Evolutionary conservation across 2,797 vertebrate species (phyloP).

Genomic region (Karalla daura): DNA sequence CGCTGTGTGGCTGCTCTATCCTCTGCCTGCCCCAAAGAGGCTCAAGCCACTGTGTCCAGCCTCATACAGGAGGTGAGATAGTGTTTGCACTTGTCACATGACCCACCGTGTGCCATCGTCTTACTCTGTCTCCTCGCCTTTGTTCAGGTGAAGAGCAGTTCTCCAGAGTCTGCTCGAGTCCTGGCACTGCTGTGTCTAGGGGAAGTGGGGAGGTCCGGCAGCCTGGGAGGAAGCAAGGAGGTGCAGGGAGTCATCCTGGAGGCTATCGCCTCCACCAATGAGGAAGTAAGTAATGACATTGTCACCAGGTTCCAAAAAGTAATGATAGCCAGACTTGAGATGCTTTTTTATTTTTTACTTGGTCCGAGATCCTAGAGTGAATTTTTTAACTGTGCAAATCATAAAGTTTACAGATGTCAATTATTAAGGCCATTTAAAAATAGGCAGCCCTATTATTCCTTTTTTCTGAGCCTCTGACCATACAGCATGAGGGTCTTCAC

Average conservation of each 20-base stretch:
- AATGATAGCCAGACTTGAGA: too few relatives aligned
- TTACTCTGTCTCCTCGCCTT: background rate
- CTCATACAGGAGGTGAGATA: conserved; percentile 84
- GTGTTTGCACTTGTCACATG: background rate
- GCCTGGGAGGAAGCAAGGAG: conserved; percentile 88
- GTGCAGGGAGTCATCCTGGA: conserved; percentile 90
- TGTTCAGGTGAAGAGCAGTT: conserved; percentile 81
- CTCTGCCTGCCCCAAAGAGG: conserved; percentile 87
- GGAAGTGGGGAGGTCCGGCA: conserved; percentile 88
- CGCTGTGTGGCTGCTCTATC: conserved; percentile 91
- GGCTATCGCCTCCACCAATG: conserved; percentile 88
- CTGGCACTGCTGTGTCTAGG: conserved; percentile 91
- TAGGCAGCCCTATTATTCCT: too few relatives aligned
- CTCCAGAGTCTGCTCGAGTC: conserved; percentile 85
- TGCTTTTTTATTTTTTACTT: too few relatives aligned
- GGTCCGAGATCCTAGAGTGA: too few relatives aligned
- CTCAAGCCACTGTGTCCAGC: conserved; percentile 76
- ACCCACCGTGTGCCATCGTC: background rate
- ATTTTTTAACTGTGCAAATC: too few relatives aligned
- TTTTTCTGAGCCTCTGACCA: too few relatives aligned
- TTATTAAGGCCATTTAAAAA: too few relatives aligned
- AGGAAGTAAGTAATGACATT: conserved; percentile 78
- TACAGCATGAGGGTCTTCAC: too few relatives aligned
- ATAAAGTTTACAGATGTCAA: too few relatives aligned
- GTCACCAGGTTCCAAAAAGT: background rate